Base-by-base conservation (phyloP, 2,797 vertebrate species). In the Spizella passerina region DNA sequence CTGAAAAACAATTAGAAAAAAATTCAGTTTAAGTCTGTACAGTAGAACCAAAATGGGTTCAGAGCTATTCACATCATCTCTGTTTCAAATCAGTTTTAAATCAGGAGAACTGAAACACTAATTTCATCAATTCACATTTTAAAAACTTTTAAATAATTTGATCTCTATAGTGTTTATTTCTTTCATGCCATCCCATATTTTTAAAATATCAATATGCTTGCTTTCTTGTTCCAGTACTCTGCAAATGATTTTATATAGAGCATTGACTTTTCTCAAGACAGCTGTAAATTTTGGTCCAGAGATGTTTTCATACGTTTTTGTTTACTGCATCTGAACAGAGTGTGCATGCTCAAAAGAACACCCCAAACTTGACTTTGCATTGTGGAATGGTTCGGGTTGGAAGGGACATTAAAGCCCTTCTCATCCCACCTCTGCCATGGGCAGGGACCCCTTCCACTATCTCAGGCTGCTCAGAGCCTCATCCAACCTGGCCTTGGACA, bases 261-360 rank as follows among this genome's bases (percentile, higher is more conserved):
- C 4, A 3, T 2, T 75, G n/a, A 10, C n/a, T 75, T 75, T 73
- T 75, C 70, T 50, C 22, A 50, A 27, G 18, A 59, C 14, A 19
- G 32, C 26, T 59, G 44, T 50, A 50, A 10, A 50, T 5, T 75
- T 50, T 43, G 9, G 14, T 27, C n/a, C 36, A 36, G 18, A 16
- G 18, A 10, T 57, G 7, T 27, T 36, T 57, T 15, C 17, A 26
- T 22, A 22, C 43, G 26, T 57, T 57, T 75, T 65, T 57, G 9
- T 26, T 59, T 50, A 15, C 36, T 43, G 8, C 39, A 36, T 19
- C 12, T 36, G n/a, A 43, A 50, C 27, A 43, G 36, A 66, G 14
- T 0, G 0, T 66, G n/a, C 14, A 43, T 36, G 21, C 12, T 27
- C 6, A 36, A 12, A 9, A 14, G 14, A 9, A 57, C 36, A 66